Conservation (phyloP, 2,113 vertebrate genomes). For the Typhlomys cinereus region DNA sequence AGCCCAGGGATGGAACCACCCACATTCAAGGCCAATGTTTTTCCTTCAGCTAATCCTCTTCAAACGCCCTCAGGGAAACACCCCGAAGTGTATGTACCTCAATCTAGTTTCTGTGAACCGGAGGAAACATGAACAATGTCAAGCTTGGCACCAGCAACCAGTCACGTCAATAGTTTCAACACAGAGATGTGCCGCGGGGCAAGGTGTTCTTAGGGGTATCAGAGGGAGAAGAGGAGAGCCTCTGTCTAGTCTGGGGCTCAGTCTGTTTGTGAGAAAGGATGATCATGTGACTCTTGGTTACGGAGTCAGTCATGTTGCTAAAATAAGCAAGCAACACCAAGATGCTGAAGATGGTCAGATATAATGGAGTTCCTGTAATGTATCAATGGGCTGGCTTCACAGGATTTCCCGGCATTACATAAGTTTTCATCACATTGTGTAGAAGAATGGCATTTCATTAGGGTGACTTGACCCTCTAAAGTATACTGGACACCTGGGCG, state of each 20-base stretch:
- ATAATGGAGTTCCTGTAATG: background rate
- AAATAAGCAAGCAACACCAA: constrained; percentile 9
- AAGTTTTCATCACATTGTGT: too few species aligned
- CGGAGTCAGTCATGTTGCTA: constrained; percentile 12
- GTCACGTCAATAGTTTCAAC: background rate
- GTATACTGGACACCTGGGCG: too few species aligned
- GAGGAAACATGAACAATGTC: background rate
- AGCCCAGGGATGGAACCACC: background rate
- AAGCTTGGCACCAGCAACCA: background rate
- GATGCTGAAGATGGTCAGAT: background rate
- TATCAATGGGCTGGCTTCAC: too few species aligned
- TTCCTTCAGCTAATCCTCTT: background rate
- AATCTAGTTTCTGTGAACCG: background rate
- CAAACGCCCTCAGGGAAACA: background rate
- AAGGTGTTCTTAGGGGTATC: background rate
- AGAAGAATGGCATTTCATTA: too few species aligned
- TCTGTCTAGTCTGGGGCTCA: background rate
- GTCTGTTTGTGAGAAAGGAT: background rate
- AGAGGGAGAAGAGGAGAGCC: background rate
- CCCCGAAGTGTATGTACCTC: background rate
- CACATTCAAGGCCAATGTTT: background rate
- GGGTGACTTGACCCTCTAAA: too few species aligned
- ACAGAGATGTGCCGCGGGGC: background rate
- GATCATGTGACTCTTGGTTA: background rate
- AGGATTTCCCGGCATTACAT: too few species aligned